A percentile compares a stretch with the other conserved stretches of the same genome.
These are phyloP conservation scores for Anastrepha ludens DNA, from an alignment of 1,140 invertebrate species.

Conservation along the genomic window DNA sequence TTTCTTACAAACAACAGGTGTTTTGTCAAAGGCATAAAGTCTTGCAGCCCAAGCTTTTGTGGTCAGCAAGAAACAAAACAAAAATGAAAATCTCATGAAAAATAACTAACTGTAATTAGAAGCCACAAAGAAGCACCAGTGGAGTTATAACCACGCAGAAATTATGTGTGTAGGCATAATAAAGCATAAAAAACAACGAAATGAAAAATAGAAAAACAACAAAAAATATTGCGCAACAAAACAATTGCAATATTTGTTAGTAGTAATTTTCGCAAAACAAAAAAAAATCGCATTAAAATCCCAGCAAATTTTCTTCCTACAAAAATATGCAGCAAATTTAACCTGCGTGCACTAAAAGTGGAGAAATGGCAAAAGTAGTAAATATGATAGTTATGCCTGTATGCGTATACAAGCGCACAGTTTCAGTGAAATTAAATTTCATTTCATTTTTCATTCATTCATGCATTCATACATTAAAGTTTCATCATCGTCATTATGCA, in stretches of 20 bases:
- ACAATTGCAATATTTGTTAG: neutral
- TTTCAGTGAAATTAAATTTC: conserved; percentile 26
- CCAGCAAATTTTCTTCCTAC: conserved; percentile 10
- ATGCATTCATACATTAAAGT: neutral
- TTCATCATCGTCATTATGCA: conserved; percentile 38
- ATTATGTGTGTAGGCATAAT: neutral
- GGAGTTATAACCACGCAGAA: neutral
- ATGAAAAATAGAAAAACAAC: neutral
- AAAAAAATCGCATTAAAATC: neutral
- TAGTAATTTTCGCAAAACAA: neutral
- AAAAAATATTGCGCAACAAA: conserved; percentile 9
- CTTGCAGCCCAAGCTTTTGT: neutral
- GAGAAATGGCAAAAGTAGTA: neutral
- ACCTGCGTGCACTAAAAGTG: neutral
- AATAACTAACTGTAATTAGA: neutral
- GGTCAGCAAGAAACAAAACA: neutral
- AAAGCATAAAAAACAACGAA: too few species aligned
- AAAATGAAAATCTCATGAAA: neutral
- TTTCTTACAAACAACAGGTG: too few species aligned
- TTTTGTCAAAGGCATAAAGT: neutral
- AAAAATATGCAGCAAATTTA: conserved; percentile 1
- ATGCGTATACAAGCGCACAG: neutral
- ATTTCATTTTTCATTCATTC: conserved; percentile 41
- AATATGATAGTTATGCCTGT: neutral
- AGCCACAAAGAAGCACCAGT: neutral